Conservation (phyloP, 2,797 vertebrate species). For the Petrocephalus schoutedeni region DNA sequence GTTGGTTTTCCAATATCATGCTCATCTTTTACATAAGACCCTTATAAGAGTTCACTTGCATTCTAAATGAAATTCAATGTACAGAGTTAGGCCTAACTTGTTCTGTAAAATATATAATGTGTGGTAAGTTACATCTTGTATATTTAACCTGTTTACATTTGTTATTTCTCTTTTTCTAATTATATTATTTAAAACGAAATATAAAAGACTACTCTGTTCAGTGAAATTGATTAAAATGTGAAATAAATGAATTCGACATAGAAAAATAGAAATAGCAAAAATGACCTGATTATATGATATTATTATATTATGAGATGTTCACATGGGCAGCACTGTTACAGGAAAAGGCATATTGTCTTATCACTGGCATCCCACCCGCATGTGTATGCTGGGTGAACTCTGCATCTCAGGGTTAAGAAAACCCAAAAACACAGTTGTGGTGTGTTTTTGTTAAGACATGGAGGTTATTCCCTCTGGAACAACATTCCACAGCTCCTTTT, state of each 20-base stretch:
- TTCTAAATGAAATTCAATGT: background rate
- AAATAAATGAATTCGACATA: background rate
- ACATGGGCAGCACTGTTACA: background rate
- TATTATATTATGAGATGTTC: background rate
- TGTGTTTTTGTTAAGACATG: slow-evolving; percentile 45
- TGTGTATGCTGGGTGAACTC: background rate
- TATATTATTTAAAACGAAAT: background rate
- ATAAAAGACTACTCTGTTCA: background rate
- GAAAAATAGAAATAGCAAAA: background rate
- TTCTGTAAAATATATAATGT: background rate
- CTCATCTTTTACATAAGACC: background rate
- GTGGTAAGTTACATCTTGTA: background rate
- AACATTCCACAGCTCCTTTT: slow-evolving; percentile 60
- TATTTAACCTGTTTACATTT: background rate
- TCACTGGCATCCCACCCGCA: too few relatives aligned
- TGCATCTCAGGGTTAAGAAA: slow-evolving; percentile 32
- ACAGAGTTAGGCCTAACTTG: background rate
- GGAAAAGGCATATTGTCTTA: background rate
- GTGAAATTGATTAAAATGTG: background rate
- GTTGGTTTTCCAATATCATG: background rate
- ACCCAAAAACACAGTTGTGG: slow-evolving; percentile 37
- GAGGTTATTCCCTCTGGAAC: slow-evolving; percentile 58
- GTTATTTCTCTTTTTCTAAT: background rate
- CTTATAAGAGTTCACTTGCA: background rate
- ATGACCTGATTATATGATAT: background rate